phyloP scores from a whole-genome alignment of 2,888 invertebrate genomes.

The Hyalella azteca region DNA sequence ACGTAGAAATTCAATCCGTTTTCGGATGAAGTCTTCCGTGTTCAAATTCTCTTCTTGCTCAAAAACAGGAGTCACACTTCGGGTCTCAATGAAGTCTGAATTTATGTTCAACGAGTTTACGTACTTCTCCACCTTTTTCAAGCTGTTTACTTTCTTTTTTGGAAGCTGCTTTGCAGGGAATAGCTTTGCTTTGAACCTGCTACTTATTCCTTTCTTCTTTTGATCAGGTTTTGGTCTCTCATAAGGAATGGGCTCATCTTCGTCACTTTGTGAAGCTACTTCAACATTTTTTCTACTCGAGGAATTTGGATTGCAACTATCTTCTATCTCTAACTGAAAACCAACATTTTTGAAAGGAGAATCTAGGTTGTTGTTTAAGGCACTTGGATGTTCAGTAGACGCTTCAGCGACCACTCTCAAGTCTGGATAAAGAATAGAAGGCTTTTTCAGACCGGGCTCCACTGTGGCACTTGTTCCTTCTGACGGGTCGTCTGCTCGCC shows the following conservation, averaged over 20 bases:
- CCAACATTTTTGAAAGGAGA: background rate
- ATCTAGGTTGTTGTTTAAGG: constrained; percentile 41
- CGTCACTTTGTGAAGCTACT: constrained; percentile 20
- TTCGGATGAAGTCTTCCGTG: constrained; percentile 52
- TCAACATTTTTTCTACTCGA: background rate
- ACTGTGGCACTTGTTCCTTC: background rate
- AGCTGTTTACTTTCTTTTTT: constrained; percentile 45
- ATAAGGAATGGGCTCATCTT: constrained; percentile 43
- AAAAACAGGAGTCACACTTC: constrained; percentile 55
- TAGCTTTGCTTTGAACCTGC: constrained; percentile 49
- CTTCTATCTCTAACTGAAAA: background rate
- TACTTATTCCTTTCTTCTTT: constrained; percentile 46
- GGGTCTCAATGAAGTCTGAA: constrained; percentile 41
- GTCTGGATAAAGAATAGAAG: background rate
- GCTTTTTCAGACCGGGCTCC: background rate
- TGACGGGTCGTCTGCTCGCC: background rate
- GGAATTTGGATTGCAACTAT: background rate
- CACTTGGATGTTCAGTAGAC: constrained; percentile 30
- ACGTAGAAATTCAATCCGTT: constrained; percentile 50
- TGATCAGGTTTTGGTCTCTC: constrained; percentile 37
- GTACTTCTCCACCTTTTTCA: constrained; percentile 52
- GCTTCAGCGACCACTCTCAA: background rate
- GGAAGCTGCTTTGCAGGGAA: constrained; percentile 49
- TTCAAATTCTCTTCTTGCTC: constrained; percentile 51
- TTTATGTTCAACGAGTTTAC: constrained; percentile 44